These are phyloP conservation scores for Neopipo cinnamomea DNA, from an alignment of 2,113 vertebrate species.

Conservation along the genomic window DNA sequence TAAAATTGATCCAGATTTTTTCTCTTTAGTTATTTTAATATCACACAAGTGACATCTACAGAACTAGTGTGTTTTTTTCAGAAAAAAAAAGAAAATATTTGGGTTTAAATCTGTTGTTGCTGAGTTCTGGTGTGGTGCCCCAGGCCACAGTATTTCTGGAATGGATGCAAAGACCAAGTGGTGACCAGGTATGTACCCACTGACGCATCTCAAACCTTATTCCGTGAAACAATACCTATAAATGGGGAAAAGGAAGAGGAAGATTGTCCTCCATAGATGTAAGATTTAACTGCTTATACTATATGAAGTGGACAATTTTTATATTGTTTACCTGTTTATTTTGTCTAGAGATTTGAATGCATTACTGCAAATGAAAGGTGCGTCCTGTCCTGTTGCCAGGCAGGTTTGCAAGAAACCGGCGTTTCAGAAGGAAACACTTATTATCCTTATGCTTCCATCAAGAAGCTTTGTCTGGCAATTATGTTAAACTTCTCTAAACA, in stretches of 20 bases:
- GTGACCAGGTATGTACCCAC: not conserved
- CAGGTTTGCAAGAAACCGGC: not conserved
- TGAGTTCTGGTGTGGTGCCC: not conserved
- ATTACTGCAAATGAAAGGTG: not conserved
- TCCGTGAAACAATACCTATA: not conserved
- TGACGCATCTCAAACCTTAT: not conserved
- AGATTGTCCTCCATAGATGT: not conserved
- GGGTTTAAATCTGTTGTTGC: not conserved
- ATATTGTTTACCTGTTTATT: not conserved
- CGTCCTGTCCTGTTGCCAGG: not conserved
- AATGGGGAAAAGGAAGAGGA: not conserved
- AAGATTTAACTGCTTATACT: not conserved
- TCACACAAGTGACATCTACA: not conserved
- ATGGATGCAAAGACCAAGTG: not conserved
- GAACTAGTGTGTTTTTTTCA: not conserved
- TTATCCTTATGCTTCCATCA: not conserved
- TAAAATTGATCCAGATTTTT: not conserved
- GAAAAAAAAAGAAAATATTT: not conserved
- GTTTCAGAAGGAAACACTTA: not conserved
- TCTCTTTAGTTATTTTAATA: not conserved
- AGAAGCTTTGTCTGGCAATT: constrained; percentile 8
- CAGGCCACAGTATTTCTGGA: not conserved
- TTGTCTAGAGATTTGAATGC: not conserved
- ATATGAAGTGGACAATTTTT: not conserved
- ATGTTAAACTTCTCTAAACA: not conserved